Evolutionary conservation across 1,140 invertebrate species (phyloP).

Genomic region (Ganaspis sp.): DNA sequence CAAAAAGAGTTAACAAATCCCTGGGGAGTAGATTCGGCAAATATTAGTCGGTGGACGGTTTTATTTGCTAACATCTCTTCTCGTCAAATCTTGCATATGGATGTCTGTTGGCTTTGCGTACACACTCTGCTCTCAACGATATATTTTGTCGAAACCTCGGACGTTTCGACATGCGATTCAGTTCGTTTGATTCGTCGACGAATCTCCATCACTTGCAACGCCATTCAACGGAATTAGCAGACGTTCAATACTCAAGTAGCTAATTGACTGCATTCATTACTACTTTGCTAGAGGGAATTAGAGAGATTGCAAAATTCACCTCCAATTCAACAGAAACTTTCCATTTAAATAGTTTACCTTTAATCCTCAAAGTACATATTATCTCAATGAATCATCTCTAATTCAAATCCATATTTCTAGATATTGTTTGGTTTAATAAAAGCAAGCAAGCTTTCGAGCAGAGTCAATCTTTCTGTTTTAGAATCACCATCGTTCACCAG

Average conservation of each 20-base stretch:
- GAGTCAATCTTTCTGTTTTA: too few relatives aligned
- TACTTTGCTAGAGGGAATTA: constrained; percentile 18
- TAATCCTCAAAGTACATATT: background rate
- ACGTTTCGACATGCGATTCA: constrained; percentile 41
- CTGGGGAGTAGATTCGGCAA: background rate
- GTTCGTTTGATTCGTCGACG: constrained; percentile 52
- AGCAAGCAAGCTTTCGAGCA: too few relatives aligned
- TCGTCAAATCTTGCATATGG: constrained; percentile 40
- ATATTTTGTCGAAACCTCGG: constrained; percentile 45
- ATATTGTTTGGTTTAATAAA: too few relatives aligned
- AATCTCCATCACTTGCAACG: constrained; percentile 44
- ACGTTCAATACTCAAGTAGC: constrained; percentile 58
- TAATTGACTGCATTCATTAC: constrained; percentile 49
- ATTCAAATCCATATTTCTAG: too few relatives aligned
- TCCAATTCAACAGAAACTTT: background rate
- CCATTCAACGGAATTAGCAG: constrained; percentile 53
- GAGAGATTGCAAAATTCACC: background rate
- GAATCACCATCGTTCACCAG: too few relatives aligned
- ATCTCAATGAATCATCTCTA: too few relatives aligned
- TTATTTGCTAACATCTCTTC: constrained; percentile 9
- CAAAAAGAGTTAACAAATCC: constrained; percentile 9
- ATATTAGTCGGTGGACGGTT: constrained; percentile 9
- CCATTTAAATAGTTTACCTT: background rate
- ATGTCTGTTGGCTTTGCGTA: constrained; percentile 40
- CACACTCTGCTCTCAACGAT: constrained; percentile 39